phyloP scores from a whole-genome alignment of 2,797 vertebrate genomes.

The Chaenodraco wilsoni region DNA sequence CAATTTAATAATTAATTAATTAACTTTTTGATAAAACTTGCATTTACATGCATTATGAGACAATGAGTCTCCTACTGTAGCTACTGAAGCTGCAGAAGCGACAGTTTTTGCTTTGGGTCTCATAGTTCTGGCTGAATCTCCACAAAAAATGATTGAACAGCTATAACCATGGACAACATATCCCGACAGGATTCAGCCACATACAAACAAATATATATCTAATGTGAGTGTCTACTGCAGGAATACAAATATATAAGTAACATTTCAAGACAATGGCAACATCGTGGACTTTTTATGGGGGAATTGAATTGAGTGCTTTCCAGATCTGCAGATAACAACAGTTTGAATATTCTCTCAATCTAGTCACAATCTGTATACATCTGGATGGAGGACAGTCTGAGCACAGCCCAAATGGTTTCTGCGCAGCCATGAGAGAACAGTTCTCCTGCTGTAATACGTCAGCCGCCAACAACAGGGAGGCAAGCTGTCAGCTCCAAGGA shows the following conservation, averaged over 20 bases:
- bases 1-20: not conserved
- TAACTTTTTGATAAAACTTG: not conserved
- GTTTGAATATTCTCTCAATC: constrained; percentile 2
- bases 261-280: not conserved
- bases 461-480: constrained; percentile 40
- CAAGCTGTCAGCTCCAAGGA: constrained; percentile 59
- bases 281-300: not conserved
- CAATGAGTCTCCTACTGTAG: not conserved
- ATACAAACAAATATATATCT: not conserved
- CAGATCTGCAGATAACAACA: not conserved
- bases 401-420: constrained; percentile 34
- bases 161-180: not conserved
- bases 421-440: constrained; percentile 38
- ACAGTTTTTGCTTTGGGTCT: not conserved
- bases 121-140: not conserved
- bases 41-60: not conserved
- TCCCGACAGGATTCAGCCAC: not conserved
- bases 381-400: constrained; percentile 30
- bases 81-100: not conserved
- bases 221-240: not conserved
- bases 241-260: too few species aligned
- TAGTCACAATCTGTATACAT: constrained; percentile 26
- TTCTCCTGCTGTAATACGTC: constrained; percentile 39
- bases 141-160: not conserved
- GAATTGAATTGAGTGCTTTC: not conserved